These are phyloP conservation scores for Schlechtendalia chinensis DNA, from an alignment of 1,140 invertebrate genomes.

Conservation along the genomic window DNA sequence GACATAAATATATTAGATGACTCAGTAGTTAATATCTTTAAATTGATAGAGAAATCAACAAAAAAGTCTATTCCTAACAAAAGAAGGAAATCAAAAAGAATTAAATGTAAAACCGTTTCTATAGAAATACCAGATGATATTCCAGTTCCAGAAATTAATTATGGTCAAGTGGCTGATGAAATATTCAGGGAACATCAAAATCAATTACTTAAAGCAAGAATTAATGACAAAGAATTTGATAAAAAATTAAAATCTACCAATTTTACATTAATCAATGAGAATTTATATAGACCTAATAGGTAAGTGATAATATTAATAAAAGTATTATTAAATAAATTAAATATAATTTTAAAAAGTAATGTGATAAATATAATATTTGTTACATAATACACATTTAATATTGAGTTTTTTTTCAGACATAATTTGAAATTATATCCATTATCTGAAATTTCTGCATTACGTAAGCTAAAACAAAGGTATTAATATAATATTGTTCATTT, in stretches of 20 bases:
- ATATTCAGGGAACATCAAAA: conserved; percentile 32
- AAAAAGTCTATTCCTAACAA: conserved; percentile 10
- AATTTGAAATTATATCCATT: conserved; percentile 9
- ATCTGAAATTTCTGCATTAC: conserved; percentile 8
- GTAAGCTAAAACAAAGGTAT: conserved; percentile 37
- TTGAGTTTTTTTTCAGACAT: conserved; percentile 21
- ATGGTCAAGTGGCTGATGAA: conserved; percentile 16
- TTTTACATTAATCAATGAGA: conserved; percentile 42
- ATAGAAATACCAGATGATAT: conserved; percentile 30
- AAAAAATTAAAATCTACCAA: conserved; percentile 17
- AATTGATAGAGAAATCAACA: background rate
- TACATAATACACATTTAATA: background rate
- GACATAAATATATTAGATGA: background rate
- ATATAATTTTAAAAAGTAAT: too few species aligned
- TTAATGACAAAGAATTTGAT: conserved; percentile 37
- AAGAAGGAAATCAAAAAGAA: conserved; percentile 41
- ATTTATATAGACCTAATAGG: conserved; percentile 42
- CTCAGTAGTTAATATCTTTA: background rate
- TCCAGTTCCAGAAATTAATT: conserved; percentile 33
- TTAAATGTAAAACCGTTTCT: conserved; percentile 17
- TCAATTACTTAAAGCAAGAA: conserved; percentile 27
- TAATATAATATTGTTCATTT: background rate
- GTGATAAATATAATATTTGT: background rate
- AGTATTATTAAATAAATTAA: too few species aligned
- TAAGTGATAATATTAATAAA: background rate